Percentiles rank a stretch among this genome's conserved stretches.
phyloP scores from a whole-genome alignment of 1,140 invertebrate species.

The Lordiphosa stackelbergi region DNA sequence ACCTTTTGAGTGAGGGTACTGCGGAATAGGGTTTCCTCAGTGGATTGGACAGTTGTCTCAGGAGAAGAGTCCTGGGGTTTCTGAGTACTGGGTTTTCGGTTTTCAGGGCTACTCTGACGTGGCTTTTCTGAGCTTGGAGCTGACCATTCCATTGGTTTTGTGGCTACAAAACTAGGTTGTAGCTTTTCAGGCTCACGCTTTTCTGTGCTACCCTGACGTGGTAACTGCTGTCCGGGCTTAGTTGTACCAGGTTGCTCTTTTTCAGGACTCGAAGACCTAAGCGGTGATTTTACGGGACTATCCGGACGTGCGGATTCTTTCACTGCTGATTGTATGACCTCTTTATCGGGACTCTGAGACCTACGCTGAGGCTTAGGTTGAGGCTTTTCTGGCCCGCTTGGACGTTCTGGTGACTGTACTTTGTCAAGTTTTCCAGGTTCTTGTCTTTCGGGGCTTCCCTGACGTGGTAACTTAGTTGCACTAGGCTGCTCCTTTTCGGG shows the following conservation, averaged over 20 bases:
- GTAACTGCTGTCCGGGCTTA: constrained; percentile 5
- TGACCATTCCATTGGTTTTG: background rate
- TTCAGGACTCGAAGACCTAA: constrained; percentile 3
- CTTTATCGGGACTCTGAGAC: too few relatives aligned
- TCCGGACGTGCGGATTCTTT: too few relatives aligned
- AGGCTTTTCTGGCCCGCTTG: too few relatives aligned
- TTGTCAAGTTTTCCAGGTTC: too few relatives aligned
- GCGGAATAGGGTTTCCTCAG: constrained; percentile 34
- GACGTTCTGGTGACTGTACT: too few relatives aligned
- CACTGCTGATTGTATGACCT: too few relatives aligned
- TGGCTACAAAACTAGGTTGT: background rate
- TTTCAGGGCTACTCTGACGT: constrained; percentile 26
- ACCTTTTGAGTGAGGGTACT: constrained; percentile 39
- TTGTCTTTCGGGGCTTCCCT: too few relatives aligned
- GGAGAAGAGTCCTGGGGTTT: too few relatives aligned
- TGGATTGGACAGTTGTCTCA: too few relatives aligned
- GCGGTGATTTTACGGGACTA: too few relatives aligned
- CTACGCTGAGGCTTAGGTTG: too few relatives aligned
- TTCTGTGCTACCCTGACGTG: constrained; percentile 13
- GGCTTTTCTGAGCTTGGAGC: constrained; percentile 17
- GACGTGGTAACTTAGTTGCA: background rate
- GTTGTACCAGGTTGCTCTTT: constrained; percentile 10
- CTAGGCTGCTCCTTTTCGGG: constrained; percentile 1
- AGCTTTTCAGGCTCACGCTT: constrained; percentile 5
- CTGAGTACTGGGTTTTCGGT: background rate